These are phyloP conservation scores for Triops longicaudatus DNA, from an alignment of 1,140 invertebrate genomes.

Conservation along the genomic window DNA sequence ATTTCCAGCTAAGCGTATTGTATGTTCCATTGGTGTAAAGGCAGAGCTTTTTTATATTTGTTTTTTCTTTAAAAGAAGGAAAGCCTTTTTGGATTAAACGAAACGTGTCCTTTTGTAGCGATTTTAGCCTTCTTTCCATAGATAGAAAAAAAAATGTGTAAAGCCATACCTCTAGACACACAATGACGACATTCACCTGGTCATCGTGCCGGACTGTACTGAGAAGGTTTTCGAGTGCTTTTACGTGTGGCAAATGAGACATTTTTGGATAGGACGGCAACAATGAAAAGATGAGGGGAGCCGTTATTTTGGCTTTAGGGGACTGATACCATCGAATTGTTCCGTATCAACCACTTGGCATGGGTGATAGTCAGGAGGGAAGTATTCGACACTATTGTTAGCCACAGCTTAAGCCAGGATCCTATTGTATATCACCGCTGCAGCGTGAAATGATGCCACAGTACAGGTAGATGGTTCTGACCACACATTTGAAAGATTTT, in stretches of 20 bases:
- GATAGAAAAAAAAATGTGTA: background rate
- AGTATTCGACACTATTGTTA: background rate
- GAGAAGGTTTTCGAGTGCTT: background rate
- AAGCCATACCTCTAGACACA: background rate
- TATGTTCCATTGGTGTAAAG: background rate
- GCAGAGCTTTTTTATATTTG: background rate
- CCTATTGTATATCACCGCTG: background rate
- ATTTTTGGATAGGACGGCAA: background rate
- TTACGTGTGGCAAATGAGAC: background rate
- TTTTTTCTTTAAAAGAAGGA: background rate
- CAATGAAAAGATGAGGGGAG: too few species aligned
- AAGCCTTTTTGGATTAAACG: background rate
- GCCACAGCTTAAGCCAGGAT: background rate
- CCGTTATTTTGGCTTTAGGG: too few species aligned
- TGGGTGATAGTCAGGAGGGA: background rate
- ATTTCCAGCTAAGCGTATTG: too few species aligned
- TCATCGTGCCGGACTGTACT: background rate
- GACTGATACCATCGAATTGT: background rate
- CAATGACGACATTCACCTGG: conserved; percentile 10
- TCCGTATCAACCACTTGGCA: background rate
- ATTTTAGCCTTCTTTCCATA: background rate
- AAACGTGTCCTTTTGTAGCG: background rate
- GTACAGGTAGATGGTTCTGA: background rate
- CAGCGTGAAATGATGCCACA: background rate
- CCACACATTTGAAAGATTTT: too few species aligned